Conservation (phyloP, 2,888 invertebrate genomes). For the Dasypolia templi region DNA sequence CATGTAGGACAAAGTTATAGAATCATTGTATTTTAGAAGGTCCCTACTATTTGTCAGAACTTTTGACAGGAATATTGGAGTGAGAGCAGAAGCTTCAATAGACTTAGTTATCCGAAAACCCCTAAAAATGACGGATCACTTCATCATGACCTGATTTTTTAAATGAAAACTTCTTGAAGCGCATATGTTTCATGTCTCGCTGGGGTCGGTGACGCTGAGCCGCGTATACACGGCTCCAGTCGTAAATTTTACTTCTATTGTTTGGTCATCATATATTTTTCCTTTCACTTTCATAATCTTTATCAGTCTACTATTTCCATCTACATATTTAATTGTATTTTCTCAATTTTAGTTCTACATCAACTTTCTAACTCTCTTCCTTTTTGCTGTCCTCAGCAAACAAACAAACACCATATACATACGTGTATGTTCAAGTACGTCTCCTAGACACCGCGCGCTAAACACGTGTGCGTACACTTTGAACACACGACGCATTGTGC, state of each 20-base stretch:
- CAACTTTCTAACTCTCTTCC: not conserved
- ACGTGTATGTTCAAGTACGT: slow-evolving; percentile 11
- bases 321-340: not conserved
- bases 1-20: slow-evolving; percentile 19
- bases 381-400: not conserved
- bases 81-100: too few relatives aligned
- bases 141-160: not conserved
- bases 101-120: not conserved
- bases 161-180: not conserved
- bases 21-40: slow-evolving; percentile 13
- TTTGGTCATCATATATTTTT: not conserved
- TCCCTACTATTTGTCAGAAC: not conserved
- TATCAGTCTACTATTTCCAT: too few relatives aligned
- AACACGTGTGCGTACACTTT: slow-evolving; percentile 48
- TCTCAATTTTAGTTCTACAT: too few relatives aligned
- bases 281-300: not conserved
- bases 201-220: too few relatives aligned
- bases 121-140: not conserved
- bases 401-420: slow-evolving; percentile 6
- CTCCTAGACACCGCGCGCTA: slow-evolving; percentile 16
- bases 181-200: not conserved
- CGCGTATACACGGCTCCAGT: not conserved
- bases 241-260: not conserved
- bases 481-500: slow-evolving; percentile 50
- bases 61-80: not conserved